Base-by-base conservation (phyloP, 2,888 invertebrate genomes). In the Dolichomitus sp. region DNA sequence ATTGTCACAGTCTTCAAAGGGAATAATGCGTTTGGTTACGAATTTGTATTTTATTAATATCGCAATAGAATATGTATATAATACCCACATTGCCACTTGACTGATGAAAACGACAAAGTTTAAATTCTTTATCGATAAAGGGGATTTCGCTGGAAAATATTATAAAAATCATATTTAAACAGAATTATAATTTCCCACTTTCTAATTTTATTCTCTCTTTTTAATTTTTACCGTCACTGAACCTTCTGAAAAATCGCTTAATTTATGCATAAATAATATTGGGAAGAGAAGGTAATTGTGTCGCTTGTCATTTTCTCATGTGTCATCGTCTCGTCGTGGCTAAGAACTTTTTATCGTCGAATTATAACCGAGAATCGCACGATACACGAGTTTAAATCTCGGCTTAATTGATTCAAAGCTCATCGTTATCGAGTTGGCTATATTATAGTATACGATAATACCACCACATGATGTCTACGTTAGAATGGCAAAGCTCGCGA, bases 11-110 rank as follows among this genome's bases (percentile, higher is more conserved):
- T 9, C 50, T 33, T 42, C 23, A 30, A 57, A 12, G 40, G 50
- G 48, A 68, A 61, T 61, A 61, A 69, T 61, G 50, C 40, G 40
- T 61, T 74, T 61, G 33, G 40, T 66, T 68, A 48, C 11, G 23
- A 50, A 23, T 61, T 50, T 68, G 23, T 68, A 33, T 52, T 68
- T 74, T 33, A 19, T 74, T 14, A 7, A 6, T 63, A 54, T 45
- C n/a, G 57, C 57, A n/a, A 30, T 57, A 6, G 42, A 14, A 42
- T 6, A 19, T 50, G 19, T n/a, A 19, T 45, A 45, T 11, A 45
- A 45, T 45, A 0, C 11, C 11, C 45, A 14, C 45, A 1, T 45
- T 23, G 45, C 7, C 12, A 45, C 3, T 45, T 12, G 14, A 45
- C 45, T 1, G 12, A 45, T 45, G 12, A 45, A n/a, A n/a, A n/a